Evolutionary conservation across 2,888 invertebrate species (phyloP), one percentile per base, ranked within the genome.

Genomic region (Lycocerus yunnanus): DNA sequence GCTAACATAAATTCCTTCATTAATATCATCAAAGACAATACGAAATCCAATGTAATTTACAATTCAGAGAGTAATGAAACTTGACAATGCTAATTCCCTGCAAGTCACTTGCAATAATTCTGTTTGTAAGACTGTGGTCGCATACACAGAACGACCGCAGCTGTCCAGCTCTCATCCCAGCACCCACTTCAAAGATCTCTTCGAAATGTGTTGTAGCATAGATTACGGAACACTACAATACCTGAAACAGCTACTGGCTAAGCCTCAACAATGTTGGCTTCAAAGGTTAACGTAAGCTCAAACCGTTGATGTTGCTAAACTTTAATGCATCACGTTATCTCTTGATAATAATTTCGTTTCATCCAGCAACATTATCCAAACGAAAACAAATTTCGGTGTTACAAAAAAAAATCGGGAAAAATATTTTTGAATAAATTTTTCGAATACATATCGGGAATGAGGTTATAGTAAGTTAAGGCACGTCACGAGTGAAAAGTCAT

Each of bases 71-170:
- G 79, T 82, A 83, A 84, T 82, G 82, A 83, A 81, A 83, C 84
- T 83, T 83, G 84, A 84, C 84, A 84, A 84, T 83, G 80, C 81
- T 82, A 82, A 78, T 77, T 80, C 78, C 72, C 77, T 79, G 82
- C 84, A 83, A 85, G 84, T 85, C 84, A 84, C 82, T 83, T 82
- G 85, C 84, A 84, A 84, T 84, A 86, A 86, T 86, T 85, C 85
- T 81, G 85, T 85, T 85, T 86, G 85, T 85, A 84, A 84, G 84
- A 84, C 82, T 82, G 82, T 71, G 74, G 74, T 74, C 69, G 77
- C 70, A 72, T 72, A 72, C 77, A 77, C 79, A 81, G 80, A 81
- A 81, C 82, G 83, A 83, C 84, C 84, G 79, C 83, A 83, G 79
- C 83, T 84, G 84, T 84, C 84, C 84, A 80, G 83, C 80, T 83